phyloP scores from a whole-genome alignment of 2,797 vertebrate species.

The Liasis olivaceus region DNA sequence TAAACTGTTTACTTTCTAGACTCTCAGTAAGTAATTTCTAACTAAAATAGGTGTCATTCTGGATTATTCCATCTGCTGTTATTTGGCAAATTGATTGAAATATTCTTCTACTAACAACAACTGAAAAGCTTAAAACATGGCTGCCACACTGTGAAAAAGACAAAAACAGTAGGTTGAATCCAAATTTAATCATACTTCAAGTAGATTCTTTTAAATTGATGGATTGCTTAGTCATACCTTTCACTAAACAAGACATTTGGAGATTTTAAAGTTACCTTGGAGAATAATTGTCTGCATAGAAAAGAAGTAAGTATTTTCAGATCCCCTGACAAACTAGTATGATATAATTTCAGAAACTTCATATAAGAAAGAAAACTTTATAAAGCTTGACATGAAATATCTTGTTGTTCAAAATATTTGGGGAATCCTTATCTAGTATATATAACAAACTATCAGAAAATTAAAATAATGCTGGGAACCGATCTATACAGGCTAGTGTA shows the following conservation, averaged over 20 bases:
- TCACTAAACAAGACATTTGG: not conserved
- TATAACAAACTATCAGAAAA: not conserved
- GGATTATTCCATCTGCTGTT: constrained; percentile 70
- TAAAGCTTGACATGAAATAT: not conserved
- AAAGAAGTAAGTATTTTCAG: constrained; percentile 43
- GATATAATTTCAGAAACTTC: not conserved
- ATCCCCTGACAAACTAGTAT: not conserved
- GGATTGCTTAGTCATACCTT: not conserved
- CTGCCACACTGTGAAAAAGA: constrained; percentile 47
- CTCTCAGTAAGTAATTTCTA: constrained; percentile 70
- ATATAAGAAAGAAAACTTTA: constrained; percentile 6
- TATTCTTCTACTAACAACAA: constrained; percentile 52
- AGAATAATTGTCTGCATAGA: constrained; percentile 60
- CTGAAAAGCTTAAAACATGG: constrained; percentile 61
- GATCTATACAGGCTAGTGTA: not conserved
- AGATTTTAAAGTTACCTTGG: constrained; percentile 27
- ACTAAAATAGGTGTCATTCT: constrained; percentile 63
- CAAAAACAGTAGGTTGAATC: constrained; percentile 10
- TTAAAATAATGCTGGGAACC: not conserved
- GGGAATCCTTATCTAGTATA: not conserved
- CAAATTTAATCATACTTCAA: not conserved
- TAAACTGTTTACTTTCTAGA: constrained; percentile 64
- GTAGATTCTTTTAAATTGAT: not conserved
- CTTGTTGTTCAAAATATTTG: not conserved
- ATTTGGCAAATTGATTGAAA: constrained; percentile 50